These are phyloP conservation scores for Microdon myrmicae DNA, from an alignment of 2,888 invertebrate genomes.

Conservation along the genomic window DNA sequence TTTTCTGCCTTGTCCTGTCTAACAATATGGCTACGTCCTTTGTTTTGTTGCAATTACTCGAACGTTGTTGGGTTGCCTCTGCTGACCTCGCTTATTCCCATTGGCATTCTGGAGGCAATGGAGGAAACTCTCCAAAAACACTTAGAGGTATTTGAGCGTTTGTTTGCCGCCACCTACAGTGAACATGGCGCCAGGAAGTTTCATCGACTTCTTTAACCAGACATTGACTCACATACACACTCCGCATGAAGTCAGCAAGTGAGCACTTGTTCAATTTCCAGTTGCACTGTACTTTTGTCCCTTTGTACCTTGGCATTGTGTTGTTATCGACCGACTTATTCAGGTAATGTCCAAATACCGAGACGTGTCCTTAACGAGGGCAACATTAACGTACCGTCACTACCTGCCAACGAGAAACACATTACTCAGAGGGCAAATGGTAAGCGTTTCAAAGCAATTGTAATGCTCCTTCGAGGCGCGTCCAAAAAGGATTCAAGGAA, in stretches of 20 bases:
- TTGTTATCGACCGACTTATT: constrained; percentile 17
- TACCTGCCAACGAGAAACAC: constrained; percentile 13
- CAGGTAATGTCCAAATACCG: constrained; percentile 19
- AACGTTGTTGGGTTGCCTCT: constrained; percentile 13
- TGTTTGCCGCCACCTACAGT: constrained; percentile 38
- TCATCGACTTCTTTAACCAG: constrained; percentile 44
- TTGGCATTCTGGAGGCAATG: constrained; percentile 7
- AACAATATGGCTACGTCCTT: background rate
- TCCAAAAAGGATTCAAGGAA: constrained; percentile 22
- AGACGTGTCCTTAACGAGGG: constrained; percentile 12
- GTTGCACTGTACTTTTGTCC: constrained; percentile 34
- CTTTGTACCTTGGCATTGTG: constrained; percentile 2
- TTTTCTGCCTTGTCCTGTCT: background rate
- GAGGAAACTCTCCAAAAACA: constrained; percentile 30
- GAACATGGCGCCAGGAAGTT: constrained; percentile 49
- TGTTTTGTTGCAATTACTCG: constrained; percentile 37
- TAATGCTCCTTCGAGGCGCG: too few relatives aligned
- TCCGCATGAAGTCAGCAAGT: background rate
- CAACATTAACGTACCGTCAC: background rate
- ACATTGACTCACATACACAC: constrained; percentile 28
- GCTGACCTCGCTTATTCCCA: constrained; percentile 9
- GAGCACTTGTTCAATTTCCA: constrained; percentile 42
- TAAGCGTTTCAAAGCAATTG: too few relatives aligned
- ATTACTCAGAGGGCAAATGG: constrained; percentile 12
- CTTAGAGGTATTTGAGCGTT: constrained; percentile 21